Percentiles rank a stretch among this genome's conserved stretches.
Evolutionary conservation across 2,113 vertebrate species (phyloP).

Genomic region (Dromaius novaehollandiae): DNA sequence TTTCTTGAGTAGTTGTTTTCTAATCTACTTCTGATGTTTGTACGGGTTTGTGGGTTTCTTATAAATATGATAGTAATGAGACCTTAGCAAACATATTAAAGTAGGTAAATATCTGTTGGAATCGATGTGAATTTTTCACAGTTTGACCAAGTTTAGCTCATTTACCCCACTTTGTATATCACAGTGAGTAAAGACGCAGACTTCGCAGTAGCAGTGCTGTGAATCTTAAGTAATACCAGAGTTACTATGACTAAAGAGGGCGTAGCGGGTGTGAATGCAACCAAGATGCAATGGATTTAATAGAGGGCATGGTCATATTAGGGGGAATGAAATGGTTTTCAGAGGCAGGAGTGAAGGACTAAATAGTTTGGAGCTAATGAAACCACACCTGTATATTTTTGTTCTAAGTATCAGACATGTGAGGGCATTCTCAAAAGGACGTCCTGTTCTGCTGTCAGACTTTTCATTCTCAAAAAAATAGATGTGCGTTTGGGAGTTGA

Average conservation of each 20-base stretch:
- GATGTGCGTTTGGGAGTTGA: conserved; percentile 36
- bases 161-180: neutral
- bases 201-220: neutral
- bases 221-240: neutral
- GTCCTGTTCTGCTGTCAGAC: conserved; percentile 9
- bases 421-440: conserved; percentile 18
- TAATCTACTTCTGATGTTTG: neutral
- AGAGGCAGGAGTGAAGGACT: neutral
- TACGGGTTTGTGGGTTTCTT: neutral
- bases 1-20: neutral
- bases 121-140: neutral
- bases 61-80: neutral
- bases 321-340: neutral
- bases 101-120: neutral
- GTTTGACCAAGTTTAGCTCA: neutral
- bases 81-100: neutral
- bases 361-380: neutral
- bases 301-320: neutral
- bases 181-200: neutral
- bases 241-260: neutral
- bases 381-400: neutral
- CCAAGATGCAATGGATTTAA: neutral
- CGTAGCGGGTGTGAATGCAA: neutral
- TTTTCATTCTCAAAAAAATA: conserved; percentile 45
- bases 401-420: neutral